Conservation (phyloP, 2,888 invertebrate genomes). For the Chloroclystis v-ata region DNA sequence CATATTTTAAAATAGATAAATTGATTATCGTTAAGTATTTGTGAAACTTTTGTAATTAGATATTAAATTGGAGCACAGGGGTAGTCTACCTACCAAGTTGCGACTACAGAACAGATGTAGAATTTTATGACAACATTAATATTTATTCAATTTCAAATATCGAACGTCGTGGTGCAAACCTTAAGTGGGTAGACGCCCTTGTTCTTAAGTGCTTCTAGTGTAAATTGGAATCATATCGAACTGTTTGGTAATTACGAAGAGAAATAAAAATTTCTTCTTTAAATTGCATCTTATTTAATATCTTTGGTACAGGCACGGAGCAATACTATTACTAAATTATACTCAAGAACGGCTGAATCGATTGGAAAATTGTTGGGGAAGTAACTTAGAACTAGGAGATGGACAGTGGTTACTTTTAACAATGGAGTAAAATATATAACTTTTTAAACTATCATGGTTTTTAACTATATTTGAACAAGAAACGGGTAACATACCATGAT, state of each 20-base stretch:
- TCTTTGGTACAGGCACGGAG: too few relatives aligned
- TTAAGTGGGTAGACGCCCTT: conserved; percentile 13
- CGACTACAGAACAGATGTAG: background rate
- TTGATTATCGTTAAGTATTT: conserved; percentile 25
- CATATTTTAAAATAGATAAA: conserved; percentile 7
- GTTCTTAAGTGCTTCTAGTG: conserved; percentile 51
- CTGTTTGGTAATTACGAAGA: conserved; percentile 67
- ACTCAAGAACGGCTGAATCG: too few relatives aligned
- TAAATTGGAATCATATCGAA: conserved; percentile 70
- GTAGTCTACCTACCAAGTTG: conserved; percentile 2
- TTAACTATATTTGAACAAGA: too few relatives aligned
- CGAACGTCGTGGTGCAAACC: background rate
- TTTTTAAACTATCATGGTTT: too few relatives aligned
- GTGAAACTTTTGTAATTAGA: conserved; percentile 17
- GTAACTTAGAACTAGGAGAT: too few relatives aligned
- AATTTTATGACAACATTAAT: background rate
- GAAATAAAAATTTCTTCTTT: conserved; percentile 69
- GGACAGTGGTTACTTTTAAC: too few relatives aligned
- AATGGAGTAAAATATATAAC: too few relatives aligned
- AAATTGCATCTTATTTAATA: background rate
- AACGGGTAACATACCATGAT: too few relatives aligned
- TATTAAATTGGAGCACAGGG: conserved; percentile 13
- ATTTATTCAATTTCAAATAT: background rate
- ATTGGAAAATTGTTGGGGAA: too few relatives aligned
- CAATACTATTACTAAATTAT: too few relatives aligned